Conservation (phyloP, 2,113 vertebrate genomes). For the Echinops telfairi region DNA sequence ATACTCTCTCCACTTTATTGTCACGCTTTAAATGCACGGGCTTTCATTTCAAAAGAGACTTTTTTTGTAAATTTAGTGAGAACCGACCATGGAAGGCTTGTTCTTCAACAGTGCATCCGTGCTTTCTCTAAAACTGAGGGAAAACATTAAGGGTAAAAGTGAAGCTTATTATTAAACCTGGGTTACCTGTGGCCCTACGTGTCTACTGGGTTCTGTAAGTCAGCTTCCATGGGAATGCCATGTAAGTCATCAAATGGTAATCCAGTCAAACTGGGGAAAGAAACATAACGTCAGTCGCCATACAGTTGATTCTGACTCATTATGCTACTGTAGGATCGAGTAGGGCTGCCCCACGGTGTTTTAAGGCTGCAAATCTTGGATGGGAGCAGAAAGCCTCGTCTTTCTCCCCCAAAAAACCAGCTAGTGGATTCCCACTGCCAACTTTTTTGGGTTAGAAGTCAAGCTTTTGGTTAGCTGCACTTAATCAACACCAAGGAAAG, state of each 20-base stretch:
- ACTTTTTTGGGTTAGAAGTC: no score
- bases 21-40: conserved; percentile 44
- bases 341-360: background rate
- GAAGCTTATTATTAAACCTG: background rate
- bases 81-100: conserved; percentile 18
- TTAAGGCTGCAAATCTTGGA: background rate
- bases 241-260: background rate
- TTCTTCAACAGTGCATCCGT: rapidly evolving
- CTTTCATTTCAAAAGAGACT: conserved; percentile 45
- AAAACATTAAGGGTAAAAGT: background rate
- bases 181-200: background rate
- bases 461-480: background rate
- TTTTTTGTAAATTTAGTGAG: conserved; percentile 31
- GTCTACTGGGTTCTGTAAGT: background rate
- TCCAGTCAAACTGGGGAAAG: conserved; percentile 23
- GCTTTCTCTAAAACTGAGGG: background rate
- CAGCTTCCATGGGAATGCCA: background rate
- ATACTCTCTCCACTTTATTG: conserved; percentile 36
- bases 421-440: background rate
- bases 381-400: background rate
- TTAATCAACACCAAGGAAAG: background rate
- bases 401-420: background rate
- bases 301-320: background rate
- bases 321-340: background rate
- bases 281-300: background rate